A percentile compares a stretch with the other conserved stretches of the same genome.
These are phyloP conservation scores for Heliconius melpomene DNA, from an alignment of 1,140 invertebrate species.

Conservation along the genomic window DNA sequence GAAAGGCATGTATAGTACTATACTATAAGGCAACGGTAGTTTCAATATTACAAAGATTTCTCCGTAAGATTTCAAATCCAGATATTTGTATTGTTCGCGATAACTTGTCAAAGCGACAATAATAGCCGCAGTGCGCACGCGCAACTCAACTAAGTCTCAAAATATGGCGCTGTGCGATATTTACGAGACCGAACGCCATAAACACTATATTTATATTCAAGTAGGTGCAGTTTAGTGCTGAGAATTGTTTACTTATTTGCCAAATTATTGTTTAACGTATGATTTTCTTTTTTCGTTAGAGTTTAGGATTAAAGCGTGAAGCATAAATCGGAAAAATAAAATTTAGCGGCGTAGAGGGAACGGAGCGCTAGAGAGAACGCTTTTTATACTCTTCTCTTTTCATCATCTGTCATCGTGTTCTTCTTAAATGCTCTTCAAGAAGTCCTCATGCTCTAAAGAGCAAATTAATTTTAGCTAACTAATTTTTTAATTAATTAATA, in stretches of 20 bases:
- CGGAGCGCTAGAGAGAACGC: no score
- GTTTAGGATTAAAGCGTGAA: no score
- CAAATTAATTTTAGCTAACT: no score
- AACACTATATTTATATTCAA: slow-evolving; percentile 25
- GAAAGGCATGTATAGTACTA: not conserved
- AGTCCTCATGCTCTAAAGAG: no score
- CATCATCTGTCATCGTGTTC: no score
- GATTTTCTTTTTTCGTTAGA: not conserved
- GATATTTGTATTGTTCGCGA: slow-evolving; percentile 9
- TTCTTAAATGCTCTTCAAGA: no score
- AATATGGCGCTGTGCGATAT: slow-evolving; percentile 18
- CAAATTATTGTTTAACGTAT: not conserved
- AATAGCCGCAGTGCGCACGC: slow-evolving; percentile 20
- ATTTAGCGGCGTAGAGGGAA: no score
- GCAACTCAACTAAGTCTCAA: slow-evolving; percentile 25
- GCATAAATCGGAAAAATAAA: no score
- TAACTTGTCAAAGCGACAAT: slow-evolving; percentile 32
- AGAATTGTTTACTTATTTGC: slow-evolving; percentile 6
- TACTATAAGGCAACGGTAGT: not conserved
- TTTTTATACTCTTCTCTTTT: no score
- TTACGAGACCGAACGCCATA: slow-evolving; percentile 26
- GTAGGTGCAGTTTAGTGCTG: slow-evolving; percentile 15
- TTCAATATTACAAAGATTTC: not conserved
- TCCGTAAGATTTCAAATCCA: not conserved
- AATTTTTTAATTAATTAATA: no score